These are phyloP conservation scores for Coptodon bakossiorum DNA, from an alignment of 2,113 vertebrate species.

Conservation along the genomic window DNA sequence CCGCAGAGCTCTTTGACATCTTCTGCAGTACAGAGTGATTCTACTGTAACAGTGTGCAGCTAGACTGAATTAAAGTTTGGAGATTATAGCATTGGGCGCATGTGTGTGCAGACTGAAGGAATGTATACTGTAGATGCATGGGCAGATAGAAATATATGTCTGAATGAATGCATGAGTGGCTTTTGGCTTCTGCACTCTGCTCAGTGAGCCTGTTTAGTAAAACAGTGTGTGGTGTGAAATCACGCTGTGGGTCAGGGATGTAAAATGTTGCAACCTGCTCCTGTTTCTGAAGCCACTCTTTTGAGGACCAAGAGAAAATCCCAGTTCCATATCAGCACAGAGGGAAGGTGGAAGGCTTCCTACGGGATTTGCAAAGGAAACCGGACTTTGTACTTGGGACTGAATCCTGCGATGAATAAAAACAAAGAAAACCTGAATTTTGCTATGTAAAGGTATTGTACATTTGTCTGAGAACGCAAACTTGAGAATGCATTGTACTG, in stretches of 20 bases:
- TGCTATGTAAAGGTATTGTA: not conserved
- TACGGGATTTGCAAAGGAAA: conserved; percentile 34
- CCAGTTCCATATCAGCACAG: not conserved
- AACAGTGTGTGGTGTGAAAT: conserved; percentile 37
- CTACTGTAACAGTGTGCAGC: not conserved
- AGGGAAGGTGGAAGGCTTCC: not conserved
- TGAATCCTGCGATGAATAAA: not conserved
- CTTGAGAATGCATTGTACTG: not conserved
- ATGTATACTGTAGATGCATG: not conserved
- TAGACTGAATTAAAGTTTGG: not conserved
- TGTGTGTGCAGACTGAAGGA: not conserved
- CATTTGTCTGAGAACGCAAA: conserved; percentile 7
- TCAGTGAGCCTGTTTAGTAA: conserved; percentile 1
- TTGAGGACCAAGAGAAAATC: conserved; percentile 2
- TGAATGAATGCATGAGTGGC: not conserved
- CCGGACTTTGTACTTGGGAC: not conserved
- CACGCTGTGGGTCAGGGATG: conserved; percentile 4
- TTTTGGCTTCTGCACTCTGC: not conserved
- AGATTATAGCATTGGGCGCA: not conserved
- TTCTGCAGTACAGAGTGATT: not conserved
- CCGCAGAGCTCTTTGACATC: conserved; percentile 4
- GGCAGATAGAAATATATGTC: not conserved
- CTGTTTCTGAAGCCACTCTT: not conserved
- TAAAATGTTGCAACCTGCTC: conserved; percentile 26
- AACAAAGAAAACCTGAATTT: not conserved